A percentile compares a stretch with the other conserved stretches of the same genome.
These are phyloP conservation scores for Synodontis membranacea DNA, from an alignment of 2,113 vertebrate species.

Conservation along the genomic window DNA sequence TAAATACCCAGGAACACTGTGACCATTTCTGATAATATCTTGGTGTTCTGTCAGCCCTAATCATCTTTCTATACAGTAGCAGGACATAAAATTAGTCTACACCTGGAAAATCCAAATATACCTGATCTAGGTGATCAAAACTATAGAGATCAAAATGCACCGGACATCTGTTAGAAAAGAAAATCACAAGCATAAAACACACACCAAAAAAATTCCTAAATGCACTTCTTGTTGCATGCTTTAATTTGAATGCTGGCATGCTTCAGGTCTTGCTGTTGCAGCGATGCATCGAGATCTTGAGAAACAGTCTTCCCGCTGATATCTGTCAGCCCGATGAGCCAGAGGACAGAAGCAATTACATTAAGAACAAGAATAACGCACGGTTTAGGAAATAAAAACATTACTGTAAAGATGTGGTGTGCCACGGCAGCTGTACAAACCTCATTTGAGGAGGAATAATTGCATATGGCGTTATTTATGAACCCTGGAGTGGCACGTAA, in stretches of 20 bases:
- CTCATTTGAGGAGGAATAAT: slow-evolving; percentile 72
- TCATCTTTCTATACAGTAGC: too few relatives aligned
- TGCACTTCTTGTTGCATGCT: not conserved
- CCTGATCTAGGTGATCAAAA: too few relatives aligned
- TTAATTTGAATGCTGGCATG: not conserved
- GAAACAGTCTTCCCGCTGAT: slow-evolving; percentile 58
- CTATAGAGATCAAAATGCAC: too few relatives aligned
- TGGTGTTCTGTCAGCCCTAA: too few relatives aligned
- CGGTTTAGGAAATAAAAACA: slow-evolving; percentile 73
- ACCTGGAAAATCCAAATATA: too few relatives aligned
- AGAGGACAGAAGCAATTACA: slow-evolving; percentile 73
- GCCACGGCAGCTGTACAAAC: slow-evolving; percentile 66
- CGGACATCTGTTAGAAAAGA: too few relatives aligned
- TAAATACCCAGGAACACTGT: too few relatives aligned
- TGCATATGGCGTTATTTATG: slow-evolving; percentile 70
- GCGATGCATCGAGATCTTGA: slow-evolving; percentile 58
- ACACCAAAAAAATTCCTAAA: not conserved
- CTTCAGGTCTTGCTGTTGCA: not conserved
- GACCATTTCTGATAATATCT: too few relatives aligned
- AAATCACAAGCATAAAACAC: too few relatives aligned
- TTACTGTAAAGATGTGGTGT: slow-evolving; percentile 62
- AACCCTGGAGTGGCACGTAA: slow-evolving; percentile 57
- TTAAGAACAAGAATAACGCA: slow-evolving; percentile 69
- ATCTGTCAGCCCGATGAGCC: slow-evolving; percentile 74
- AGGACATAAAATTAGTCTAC: too few relatives aligned